Evolutionary conservation across 2,797 vertebrate species (phyloP), one percentile per base, ranked within the genome.

Genomic region (Myotis myotis): DNA sequence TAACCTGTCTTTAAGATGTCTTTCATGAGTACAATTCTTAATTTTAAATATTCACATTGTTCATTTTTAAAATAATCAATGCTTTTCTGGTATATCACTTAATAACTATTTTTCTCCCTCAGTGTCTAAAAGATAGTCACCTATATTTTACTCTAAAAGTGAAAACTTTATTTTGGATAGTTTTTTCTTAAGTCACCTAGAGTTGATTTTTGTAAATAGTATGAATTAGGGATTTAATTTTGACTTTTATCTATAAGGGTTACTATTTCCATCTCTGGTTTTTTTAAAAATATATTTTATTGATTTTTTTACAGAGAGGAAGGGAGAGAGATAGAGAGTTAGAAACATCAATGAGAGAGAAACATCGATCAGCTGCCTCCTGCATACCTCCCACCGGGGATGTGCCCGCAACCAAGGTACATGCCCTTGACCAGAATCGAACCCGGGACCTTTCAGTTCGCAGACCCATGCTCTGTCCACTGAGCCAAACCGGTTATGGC

Each of bases 21-120:
- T 89, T 94, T 47, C 15, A 74, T 76, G 22, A 95, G 47, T 76
- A 79, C 3, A 85, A 53, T 74, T 93, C 62, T 95, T 85, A 88
- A 80, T 72, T 84, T 96, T 89, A 76, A 86, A 72, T 87, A 44
- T 38, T 95, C 44, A 95, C 19, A 82, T 36, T 80, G 28, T 64
- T 87, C 25, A 47, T 10, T 33, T 90, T 96, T 83, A 20, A 53
- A 75, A 57, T 57, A 94, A 87, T 74, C 15, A 57, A 2, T 49
- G 20, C 0, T 78, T 72, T 71, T 68, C 25, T 12, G 33, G 3
- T 85, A 44, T 76, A 16, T 47, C 20, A 74, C 51, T 64, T 74
- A 62, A 75, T 36, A 90, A 92, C 64, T 66, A 70, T 33, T 88
- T 79, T 13, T 33, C 49, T 87, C 68, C 7, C 2, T 3, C 16